These are phyloP conservation scores for Natator depressus DNA, from an alignment of 2,113 vertebrate genomes.

Conservation along the genomic window DNA sequence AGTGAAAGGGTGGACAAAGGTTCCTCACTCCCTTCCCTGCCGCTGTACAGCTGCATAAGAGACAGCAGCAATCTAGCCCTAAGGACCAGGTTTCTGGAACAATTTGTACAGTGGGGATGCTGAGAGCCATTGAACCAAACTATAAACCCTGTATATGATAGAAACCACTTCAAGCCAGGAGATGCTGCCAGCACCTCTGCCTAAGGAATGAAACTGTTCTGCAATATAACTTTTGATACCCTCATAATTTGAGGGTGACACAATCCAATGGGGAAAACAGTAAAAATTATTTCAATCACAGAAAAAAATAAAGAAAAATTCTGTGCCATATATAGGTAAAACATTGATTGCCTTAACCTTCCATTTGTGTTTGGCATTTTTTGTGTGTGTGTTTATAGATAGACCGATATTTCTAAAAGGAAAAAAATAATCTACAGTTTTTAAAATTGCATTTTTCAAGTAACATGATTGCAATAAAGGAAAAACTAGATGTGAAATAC, in stretches of 20 bases:
- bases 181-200: background rate
- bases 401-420: background rate
- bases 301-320: background rate
- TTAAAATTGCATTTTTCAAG: background rate
- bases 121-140: too few species aligned
- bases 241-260: accelerated
- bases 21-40: background rate
- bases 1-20: background rate
- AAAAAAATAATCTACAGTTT: accelerated
- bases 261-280: background rate
- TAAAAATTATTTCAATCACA: background rate
- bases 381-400: too few species aligned
- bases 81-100: background rate
- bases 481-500: background rate
- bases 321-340: background rate
- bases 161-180: too few species aligned
- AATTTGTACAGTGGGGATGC: too few species aligned
- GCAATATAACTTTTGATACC: background rate
- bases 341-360: background rate
- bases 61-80: background rate
- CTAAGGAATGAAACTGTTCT: background rate
- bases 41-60: background rate
- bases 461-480: background rate
- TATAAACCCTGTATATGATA: too few species aligned
- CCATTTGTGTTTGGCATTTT: background rate